These are phyloP conservation scores for Apantesis nais DNA, from an alignment of 2,888 invertebrate species.

Conservation along the genomic window DNA sequence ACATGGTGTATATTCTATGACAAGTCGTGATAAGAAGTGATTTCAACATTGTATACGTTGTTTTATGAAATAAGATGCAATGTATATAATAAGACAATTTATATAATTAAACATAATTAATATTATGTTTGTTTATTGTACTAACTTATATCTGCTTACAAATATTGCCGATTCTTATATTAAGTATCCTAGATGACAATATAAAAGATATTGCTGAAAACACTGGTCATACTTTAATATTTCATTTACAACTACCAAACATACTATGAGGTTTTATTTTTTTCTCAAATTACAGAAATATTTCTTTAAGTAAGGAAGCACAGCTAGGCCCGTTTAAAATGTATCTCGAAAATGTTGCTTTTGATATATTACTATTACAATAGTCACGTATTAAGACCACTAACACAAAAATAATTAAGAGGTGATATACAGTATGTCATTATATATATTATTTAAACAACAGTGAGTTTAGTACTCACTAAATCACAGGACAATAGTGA, in stretches of 20 bases:
- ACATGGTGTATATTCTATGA: too few species aligned
- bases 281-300: not conserved
- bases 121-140: constrained; percentile 38
- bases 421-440: constrained; percentile 2
- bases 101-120: constrained; percentile 18
- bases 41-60: too few species aligned
- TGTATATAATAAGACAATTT: constrained; percentile 11
- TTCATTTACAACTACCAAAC: constrained; percentile 16
- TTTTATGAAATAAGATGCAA: too few species aligned
- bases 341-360: not conserved
- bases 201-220: constrained; percentile 30
- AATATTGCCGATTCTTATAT: constrained; percentile 36
- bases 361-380: not conserved
- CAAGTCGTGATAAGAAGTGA: too few species aligned
- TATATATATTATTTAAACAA: constrained; percentile 1
- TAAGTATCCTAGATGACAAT: constrained; percentile 29
- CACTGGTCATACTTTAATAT: constrained; percentile 22
- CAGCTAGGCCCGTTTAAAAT: not conserved
- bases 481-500: not conserved
- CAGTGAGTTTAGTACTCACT: not conserved
- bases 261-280: constrained; percentile 17
- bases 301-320: not conserved
- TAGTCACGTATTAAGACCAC: not conserved
- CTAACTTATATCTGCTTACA: constrained; percentile 32
- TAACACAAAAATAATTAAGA: not conserved